These are phyloP conservation scores for Schizaphis graminum DNA, from an alignment of 2,888 invertebrate genomes.

Conservation along the genomic window DNA sequence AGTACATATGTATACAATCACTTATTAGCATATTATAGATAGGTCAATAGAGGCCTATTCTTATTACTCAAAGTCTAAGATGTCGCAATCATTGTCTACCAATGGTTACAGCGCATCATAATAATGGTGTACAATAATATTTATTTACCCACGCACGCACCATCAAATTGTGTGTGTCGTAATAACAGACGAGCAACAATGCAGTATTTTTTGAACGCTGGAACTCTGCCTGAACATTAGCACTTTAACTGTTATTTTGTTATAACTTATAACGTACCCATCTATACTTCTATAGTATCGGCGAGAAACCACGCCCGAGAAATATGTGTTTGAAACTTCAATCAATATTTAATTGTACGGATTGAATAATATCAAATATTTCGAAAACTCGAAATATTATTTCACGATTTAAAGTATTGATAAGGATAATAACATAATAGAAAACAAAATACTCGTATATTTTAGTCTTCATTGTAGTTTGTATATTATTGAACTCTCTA, in stretches of 20 bases:
- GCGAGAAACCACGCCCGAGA: background rate
- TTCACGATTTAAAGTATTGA: background rate
- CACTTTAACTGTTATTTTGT: background rate
- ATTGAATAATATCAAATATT: background rate
- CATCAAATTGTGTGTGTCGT: background rate
- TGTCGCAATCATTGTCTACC: background rate
- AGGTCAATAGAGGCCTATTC: background rate
- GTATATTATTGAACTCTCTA: background rate
- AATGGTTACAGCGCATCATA: background rate
- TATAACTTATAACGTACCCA: background rate
- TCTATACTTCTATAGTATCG: background rate
- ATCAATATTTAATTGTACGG: background rate
- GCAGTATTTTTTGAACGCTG: background rate
- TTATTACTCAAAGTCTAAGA: background rate
- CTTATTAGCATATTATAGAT: background rate
- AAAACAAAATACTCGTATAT: background rate
- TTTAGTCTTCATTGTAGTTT: background rate
- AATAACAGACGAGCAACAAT: background rate
- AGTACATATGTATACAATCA: background rate
- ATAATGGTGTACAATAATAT: background rate
- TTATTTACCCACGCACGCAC: background rate
- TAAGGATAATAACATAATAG: background rate
- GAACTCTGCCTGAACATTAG: background rate
- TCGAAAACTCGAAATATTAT: background rate
- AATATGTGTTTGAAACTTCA: background rate